These are phyloP conservation scores for Virgularia gustaviana DNA, from an alignment of 92 coral and sea anemone genomes.

Conservation along the genomic window DNA sequence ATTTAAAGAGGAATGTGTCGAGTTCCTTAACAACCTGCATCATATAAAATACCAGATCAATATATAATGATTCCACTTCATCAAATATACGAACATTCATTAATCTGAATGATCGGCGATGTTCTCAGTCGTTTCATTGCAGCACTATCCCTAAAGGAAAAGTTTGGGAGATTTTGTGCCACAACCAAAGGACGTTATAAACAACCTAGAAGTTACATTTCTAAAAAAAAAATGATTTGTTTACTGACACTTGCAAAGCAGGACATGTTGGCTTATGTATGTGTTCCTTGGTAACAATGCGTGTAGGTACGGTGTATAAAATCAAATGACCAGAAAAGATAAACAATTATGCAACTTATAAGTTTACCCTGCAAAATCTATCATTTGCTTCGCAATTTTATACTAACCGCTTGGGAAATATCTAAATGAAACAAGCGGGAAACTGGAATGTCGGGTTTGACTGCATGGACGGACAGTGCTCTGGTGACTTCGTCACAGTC, in stretches of 20 bases:
- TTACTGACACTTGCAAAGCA: slow-evolving; percentile 7
- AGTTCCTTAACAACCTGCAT: slow-evolving; percentile 46
- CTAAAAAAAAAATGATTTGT: no score
- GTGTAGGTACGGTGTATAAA: no score
- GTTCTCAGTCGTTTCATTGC: no score
- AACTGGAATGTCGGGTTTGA: slow-evolving; percentile 65
- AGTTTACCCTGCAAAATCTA: neutral
- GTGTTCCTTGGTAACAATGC: no score
- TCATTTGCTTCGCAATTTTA: no score
- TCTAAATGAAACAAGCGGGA: slow-evolving; percentile 89
- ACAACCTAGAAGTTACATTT: no score
- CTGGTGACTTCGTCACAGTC: slow-evolving; percentile 55
- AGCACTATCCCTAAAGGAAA: slow-evolving; percentile 1
- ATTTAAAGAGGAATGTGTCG: slow-evolving; percentile 63
- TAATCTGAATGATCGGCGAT: no score
- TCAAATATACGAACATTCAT: no score
- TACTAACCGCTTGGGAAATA: slow-evolving; percentile 77
- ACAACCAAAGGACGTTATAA: no score
- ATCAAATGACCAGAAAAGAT: no score
- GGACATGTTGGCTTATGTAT: neutral
- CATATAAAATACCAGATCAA: no score
- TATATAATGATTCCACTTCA: no score
- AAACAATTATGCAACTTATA: neutral
- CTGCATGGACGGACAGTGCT: slow-evolving; percentile 60
- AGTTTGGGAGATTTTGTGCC: neutral